Evolutionary conservation across 2,888 invertebrate genomes (phyloP).

Genomic region (Eilema sororculum): DNA sequence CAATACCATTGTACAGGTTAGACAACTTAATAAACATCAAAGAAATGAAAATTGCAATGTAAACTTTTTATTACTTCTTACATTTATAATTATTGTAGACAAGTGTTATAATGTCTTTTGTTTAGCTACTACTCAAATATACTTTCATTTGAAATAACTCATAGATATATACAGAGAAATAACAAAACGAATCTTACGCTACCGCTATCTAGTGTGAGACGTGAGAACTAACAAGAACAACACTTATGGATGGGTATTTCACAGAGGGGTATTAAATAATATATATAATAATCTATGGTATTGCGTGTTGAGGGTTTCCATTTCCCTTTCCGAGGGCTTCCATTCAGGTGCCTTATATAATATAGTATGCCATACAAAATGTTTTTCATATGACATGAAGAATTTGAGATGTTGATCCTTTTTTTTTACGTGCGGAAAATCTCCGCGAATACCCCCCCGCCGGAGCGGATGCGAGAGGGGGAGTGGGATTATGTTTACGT

Average conservation of each 20-base stretch:
- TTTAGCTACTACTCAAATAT: neutral
- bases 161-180: neutral
- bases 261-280: too few species aligned
- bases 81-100: neutral
- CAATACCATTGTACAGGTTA: conserved; percentile 58
- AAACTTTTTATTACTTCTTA: neutral
- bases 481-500: too few species aligned
- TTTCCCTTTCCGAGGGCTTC: too few species aligned
- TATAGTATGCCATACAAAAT: neutral
- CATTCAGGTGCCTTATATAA: too few species aligned
- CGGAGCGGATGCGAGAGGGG: too few species aligned
- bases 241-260: too few species aligned
- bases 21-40: conserved; percentile 61
- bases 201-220: conserved; percentile 35
- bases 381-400: too few species aligned
- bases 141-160: neutral
- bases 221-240: conserved; percentile 11
- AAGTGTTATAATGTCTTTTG: neutral
- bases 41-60: neutral
- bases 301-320: too few species aligned
- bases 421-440: too few species aligned
- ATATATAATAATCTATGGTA: too few species aligned
- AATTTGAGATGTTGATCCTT: too few species aligned
- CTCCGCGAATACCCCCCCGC: too few species aligned
- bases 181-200: neutral